Percentiles rank a stretch among this genome's conserved stretches.
These are phyloP conservation scores for Lagenorhynchus albirostris DNA, from an alignment of 2,113 vertebrate genomes.

Conservation along the genomic window DNA sequence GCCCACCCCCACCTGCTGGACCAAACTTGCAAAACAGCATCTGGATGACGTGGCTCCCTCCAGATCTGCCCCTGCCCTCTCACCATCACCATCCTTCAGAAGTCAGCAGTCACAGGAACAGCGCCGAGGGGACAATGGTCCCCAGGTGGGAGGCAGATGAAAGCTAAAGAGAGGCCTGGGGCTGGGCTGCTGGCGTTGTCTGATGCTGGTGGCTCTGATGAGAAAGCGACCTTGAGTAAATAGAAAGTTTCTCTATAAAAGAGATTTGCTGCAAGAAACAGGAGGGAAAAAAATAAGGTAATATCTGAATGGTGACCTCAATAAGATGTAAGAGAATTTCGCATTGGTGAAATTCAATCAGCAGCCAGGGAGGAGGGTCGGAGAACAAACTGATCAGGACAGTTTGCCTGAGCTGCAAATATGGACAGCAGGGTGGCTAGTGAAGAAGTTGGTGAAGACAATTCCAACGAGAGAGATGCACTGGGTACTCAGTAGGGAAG, in stretches of 20 bases:
- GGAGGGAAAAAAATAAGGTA: no score
- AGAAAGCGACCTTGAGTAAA: not conserved
- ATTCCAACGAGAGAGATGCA: not conserved
- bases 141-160: not conserved
- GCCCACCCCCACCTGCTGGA: not conserved
- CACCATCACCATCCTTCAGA: not conserved
- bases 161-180: not conserved
- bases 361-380: not conserved
- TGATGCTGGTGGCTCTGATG: not conserved
- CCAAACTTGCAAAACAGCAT: not conserved
- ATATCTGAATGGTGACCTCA: not conserved
- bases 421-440: not conserved
- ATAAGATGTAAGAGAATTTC: not conserved
- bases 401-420: not conserved
- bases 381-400: not conserved
- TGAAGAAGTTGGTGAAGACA: not conserved
- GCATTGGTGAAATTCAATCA: conserved; percentile 13
- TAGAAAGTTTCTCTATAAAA: not conserved
- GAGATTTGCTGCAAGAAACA: not conserved
- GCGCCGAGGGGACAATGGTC: not conserved
- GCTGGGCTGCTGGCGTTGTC: not conserved
- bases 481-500: not conserved
- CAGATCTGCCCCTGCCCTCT: not conserved
- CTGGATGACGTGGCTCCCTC: not conserved
- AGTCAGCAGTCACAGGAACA: not conserved